These are phyloP conservation scores for Cenopis cana DNA, from an alignment of 2,888 invertebrate species.

Conservation along the genomic window DNA sequence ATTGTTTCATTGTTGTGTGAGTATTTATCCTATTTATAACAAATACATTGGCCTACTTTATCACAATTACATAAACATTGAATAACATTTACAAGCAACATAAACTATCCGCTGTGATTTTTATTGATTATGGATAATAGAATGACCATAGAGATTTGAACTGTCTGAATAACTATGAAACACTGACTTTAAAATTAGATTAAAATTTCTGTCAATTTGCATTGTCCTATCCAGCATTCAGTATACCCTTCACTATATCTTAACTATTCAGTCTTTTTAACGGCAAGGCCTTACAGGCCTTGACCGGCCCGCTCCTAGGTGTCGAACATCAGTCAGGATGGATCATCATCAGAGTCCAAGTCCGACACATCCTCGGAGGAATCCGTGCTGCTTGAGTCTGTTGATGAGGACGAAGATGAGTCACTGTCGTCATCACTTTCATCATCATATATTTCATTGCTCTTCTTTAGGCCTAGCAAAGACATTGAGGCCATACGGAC, in stretches of 20 bases:
- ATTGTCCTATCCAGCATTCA: slow-evolving; percentile 7
- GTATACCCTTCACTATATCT: slow-evolving; percentile 15
- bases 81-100: slow-evolving; percentile 2
- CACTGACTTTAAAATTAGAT: neutral
- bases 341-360: slow-evolving; percentile 77
- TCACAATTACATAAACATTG: neutral
- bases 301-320: slow-evolving; percentile 25
- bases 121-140: neutral
- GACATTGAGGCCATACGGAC: slow-evolving; percentile 77
- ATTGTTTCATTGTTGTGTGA: too few relatives aligned
- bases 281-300: slow-evolving; percentile 29
- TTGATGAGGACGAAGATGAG: slow-evolving; percentile 49
- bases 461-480: slow-evolving; percentile 63
- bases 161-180: slow-evolving; percentile 5
- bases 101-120: neutral
- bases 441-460: slow-evolving; percentile 52
- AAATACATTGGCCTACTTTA: too few relatives aligned
- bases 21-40: too few relatives aligned
- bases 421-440: slow-evolving; percentile 62
- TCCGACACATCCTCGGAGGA: slow-evolving; percentile 64
- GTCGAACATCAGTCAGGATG: slow-evolving; percentile 51
- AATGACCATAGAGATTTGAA: neutral
- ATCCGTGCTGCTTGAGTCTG: slow-evolving; percentile 58
- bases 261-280: slow-evolving; percentile 41
- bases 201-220: slow-evolving; percentile 10